A percentile compares a stretch with the other conserved stretches of the same genome.
Evolutionary conservation across 2,113 vertebrate species (phyloP).

Genomic region (Glaucidium brasilianum): DNA sequence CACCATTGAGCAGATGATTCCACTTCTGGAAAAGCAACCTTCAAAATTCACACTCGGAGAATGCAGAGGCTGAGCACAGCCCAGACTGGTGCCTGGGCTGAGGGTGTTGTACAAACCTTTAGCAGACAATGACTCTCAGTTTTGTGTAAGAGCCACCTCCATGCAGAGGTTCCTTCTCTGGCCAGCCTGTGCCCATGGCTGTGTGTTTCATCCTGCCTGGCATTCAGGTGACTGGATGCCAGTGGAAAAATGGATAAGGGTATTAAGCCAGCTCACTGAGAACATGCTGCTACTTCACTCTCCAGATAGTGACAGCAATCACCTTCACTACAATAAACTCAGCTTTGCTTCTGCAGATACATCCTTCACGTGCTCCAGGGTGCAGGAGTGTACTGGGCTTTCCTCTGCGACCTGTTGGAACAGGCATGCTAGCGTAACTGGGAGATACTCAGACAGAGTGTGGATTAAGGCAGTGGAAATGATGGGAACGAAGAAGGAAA

Average conservation of each 20-base stretch:
- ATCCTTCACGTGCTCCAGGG: fast-evolving
- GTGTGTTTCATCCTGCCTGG: background rate
- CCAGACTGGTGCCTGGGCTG: background rate
- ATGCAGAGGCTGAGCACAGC: background rate
- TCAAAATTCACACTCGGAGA: background rate
- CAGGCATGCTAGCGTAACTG: fast-evolving
- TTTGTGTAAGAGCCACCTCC: background rate
- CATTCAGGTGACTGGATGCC: background rate
- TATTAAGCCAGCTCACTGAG: background rate
- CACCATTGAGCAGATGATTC: background rate
- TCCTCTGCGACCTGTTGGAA: background rate
- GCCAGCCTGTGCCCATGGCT: background rate
- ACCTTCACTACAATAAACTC: background rate
- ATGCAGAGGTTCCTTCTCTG: fast-evolving
- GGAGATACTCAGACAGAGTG: background rate
- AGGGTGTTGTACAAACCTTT: background rate
- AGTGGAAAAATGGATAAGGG: background rate
- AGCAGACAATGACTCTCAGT: background rate
- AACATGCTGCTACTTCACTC: background rate
- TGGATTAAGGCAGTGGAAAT: background rate
- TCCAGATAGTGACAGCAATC: background rate
- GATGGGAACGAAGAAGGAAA: background rate
- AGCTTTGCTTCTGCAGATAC: background rate
- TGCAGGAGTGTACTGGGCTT: background rate
- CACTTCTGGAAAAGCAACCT: background rate